These are phyloP conservation scores for Poeciliopsis paucimaculata DNA, from an alignment of 2,797 vertebrate genomes.

Conservation along the genomic window DNA sequence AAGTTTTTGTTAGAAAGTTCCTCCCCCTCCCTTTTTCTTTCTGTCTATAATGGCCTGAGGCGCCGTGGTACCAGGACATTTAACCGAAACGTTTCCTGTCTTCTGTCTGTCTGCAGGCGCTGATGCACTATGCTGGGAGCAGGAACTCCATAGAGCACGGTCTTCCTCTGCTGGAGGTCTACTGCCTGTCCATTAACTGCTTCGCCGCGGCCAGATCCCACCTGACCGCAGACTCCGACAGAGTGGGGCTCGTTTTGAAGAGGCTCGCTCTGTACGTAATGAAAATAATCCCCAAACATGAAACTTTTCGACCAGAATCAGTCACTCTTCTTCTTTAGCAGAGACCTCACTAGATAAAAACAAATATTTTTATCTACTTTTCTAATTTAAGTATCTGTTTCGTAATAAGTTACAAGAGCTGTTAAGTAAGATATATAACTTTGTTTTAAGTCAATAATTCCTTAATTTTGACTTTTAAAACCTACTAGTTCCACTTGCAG, in stretches of 20 bases:
- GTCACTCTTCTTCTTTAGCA: background rate
- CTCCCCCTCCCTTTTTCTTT: no score
- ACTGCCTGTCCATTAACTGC: constrained; percentile 95
- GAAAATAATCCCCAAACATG: background rate
- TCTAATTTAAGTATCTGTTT: no score
- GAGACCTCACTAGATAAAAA: no score
- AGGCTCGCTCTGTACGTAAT: constrained; percentile 93
- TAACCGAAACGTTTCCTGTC: background rate
- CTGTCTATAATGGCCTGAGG: no score
- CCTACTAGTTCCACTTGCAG: no score
- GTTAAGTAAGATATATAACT: no score
- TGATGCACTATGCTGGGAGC: constrained; percentile 94
- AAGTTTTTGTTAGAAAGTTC: no score
- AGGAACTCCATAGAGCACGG: constrained; percentile 93
- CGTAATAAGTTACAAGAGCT: no score
- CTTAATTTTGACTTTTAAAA: no score
- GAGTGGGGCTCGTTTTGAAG: constrained; percentile 93
- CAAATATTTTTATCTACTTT: no score
- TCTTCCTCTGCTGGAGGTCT: constrained; percentile 93
- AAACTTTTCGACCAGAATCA: background rate
- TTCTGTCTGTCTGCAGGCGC: constrained; percentile 79
- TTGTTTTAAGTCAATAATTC: no score
- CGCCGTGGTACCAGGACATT: no score
- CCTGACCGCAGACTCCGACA: constrained; percentile 93
- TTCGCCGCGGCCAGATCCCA: constrained; percentile 93